A percentile compares a stretch with the other conserved stretches of the same genome.
Evolutionary conservation across 2,888 invertebrate genomes (phyloP).

Genomic region (Apamea epomidion): DNA sequence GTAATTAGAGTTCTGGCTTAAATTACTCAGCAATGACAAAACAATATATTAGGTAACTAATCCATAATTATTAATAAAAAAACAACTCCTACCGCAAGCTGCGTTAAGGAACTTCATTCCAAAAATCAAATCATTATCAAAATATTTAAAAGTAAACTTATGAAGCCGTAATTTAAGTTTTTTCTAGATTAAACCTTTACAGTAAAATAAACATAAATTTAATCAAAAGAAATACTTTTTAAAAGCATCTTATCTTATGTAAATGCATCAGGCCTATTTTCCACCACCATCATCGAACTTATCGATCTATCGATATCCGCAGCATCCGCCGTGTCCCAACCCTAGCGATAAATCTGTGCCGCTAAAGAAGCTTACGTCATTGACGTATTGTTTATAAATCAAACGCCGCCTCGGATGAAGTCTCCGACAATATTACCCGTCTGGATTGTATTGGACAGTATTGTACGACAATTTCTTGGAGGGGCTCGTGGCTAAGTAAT

Average conservation of each 20-base stretch:
- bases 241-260: background rate
- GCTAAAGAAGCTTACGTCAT: constrained; percentile 90
- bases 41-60: background rate
- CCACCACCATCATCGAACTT: background rate
- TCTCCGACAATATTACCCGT: constrained; percentile 68
- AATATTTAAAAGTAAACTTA: background rate
- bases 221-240: background rate
- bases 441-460: constrained; percentile 53
- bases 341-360: constrained; percentile 89
- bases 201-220: background rate
- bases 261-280: background rate
- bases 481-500: too few relatives aligned
- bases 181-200: background rate
- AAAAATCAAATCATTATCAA: background rate
- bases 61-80: background rate
- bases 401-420: constrained; percentile 76
- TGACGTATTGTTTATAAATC: constrained; percentile 90
- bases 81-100: too few relatives aligned
- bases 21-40: background rate
- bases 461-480: constrained; percentile 25
- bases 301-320: constrained; percentile 55
- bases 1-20: too few relatives aligned
- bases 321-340: constrained; percentile 72
- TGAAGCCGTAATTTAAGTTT: background rate
- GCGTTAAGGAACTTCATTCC: too few relatives aligned